phyloP scores from a whole-genome alignment of 2,888 invertebrate genomes.

The Tiliacea citrago region DNA sequence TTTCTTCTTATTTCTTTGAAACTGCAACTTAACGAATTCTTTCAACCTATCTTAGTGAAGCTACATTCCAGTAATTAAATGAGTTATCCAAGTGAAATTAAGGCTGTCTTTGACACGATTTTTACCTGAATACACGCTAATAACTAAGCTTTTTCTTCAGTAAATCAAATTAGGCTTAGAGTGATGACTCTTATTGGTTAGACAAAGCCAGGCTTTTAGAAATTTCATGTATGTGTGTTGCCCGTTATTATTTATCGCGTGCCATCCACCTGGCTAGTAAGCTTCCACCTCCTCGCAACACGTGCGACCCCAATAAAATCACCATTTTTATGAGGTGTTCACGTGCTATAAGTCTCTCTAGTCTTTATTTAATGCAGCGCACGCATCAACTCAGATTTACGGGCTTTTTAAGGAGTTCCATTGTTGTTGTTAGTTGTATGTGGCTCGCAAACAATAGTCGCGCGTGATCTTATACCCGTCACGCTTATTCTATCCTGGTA shows the following conservation, averaged over 20 bases:
- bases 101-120: constrained; percentile 19
- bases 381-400: constrained; percentile 76
- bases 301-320: constrained; percentile 79
- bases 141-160: background rate
- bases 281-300: constrained; percentile 65
- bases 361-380: constrained; percentile 76
- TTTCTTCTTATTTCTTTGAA: constrained; percentile 68
- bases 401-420: constrained; percentile 67
- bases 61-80: constrained; percentile 58
- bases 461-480: constrained; percentile 61
- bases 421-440: constrained; percentile 68
- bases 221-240: constrained; percentile 11
- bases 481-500: constrained; percentile 55
- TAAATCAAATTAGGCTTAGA: constrained; percentile 16
- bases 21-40: constrained; percentile 67
- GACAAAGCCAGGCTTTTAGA: background rate
- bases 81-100: constrained; percentile 46
- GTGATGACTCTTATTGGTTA: constrained; percentile 4
- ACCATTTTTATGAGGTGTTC: constrained; percentile 81
- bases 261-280: constrained; percentile 49
- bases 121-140: constrained; percentile 29
- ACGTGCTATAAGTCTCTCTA: constrained; percentile 75
- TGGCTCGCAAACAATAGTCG: constrained; percentile 62
- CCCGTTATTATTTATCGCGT: constrained; percentile 37
- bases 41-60: constrained; percentile 46